Percentiles rank a stretch among this genome's conserved stretches.
These are phyloP conservation scores for Oryzaephilus surinamensis DNA, from an alignment of 1,140 invertebrate genomes.

Conservation along the genomic window DNA sequence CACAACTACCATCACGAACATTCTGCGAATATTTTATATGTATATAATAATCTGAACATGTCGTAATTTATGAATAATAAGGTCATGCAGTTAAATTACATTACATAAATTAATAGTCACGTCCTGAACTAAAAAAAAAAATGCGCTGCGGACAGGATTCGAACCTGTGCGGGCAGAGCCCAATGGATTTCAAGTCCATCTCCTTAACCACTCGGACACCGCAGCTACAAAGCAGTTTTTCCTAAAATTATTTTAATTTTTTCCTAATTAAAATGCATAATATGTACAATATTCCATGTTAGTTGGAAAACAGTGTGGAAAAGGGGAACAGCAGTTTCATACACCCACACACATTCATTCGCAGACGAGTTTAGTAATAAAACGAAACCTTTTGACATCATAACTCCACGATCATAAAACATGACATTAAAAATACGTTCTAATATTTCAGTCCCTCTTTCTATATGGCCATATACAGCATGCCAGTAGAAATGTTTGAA, in stretches of 20 bases:
- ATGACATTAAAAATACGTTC: slow-evolving; percentile 35
- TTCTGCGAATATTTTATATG: slow-evolving; percentile 14
- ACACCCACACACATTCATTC: no score
- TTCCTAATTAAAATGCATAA: no score
- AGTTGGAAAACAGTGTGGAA: no score
- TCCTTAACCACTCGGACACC: slow-evolving; percentile 64
- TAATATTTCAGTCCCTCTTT: slow-evolving; percentile 26
- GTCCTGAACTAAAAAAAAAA: no score
- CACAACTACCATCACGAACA: slow-evolving; percentile 15
- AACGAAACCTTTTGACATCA: slow-evolving; percentile 31
- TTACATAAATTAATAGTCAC: no score
- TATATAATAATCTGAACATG: slow-evolving; percentile 13
- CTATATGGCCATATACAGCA: background rate
- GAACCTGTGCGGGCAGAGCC: slow-evolving; percentile 73
- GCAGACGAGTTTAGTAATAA: slow-evolving; percentile 21
- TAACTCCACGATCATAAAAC: slow-evolving; percentile 33
- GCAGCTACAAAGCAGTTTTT: no score
- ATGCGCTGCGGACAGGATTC: slow-evolving; percentile 69
- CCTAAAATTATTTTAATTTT: no score
- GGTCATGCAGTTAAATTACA: slow-evolving; percentile 12
- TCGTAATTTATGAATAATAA: slow-evolving; percentile 16
- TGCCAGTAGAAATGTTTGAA: slow-evolving; percentile 7
- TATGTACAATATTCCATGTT: no score
- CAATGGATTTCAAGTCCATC: slow-evolving; percentile 75
- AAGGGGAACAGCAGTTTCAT: no score